Base-by-base conservation (phyloP, 2,113 vertebrate genomes). In the Cacatua alba region DNA sequence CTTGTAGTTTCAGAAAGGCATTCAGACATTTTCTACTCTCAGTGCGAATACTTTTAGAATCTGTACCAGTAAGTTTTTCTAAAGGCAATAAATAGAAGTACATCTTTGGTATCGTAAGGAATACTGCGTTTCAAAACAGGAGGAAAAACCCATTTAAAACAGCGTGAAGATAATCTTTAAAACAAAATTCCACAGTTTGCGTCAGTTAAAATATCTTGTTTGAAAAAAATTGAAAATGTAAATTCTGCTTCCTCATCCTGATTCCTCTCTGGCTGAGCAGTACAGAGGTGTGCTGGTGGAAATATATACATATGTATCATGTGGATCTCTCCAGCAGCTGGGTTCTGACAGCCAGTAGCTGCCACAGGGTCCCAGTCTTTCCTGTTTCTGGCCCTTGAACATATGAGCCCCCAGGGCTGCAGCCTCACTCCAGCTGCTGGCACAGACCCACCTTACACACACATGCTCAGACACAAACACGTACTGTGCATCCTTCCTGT, bases 31-130 rank as follows among this genome's bases (percentile, higher is more conserved):
- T 94, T 94, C 72, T 86, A 3, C 39, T 91, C 52, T 69, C 82
- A 70, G 80, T 91, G 62, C 4, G 16, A 91, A 80, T 79, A 77
- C 49, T 91, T 93, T 78, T 64, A 88, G 76, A 93, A 90, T 64
- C 26, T 53, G 23, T 75, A 86, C 35, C 24, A 75, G 64, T 70
- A 68, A 88, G n/a, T 70, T 94, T 92, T 95, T 86, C 52, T 79
- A 69, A 82, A 92, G 62, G 60, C 69, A 90, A 83, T 90, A 94
- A 93, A 88, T 88, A 94, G 75, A 93, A 90, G 49, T 43, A 39
- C 43, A 83, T 79, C 52, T 90, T 88, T 88, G 77, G 53, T 62
- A 81, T 96, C 65, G 59, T 13, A 90, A 80, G 85, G 76, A 90
- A 81, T 90, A 78, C 39, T 52, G 39, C 60, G 26, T 41, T 93